These are phyloP conservation scores for Cassiopea xamachana DNA, from an alignment of 30 jellyfish, hydroid and myxozoan species.

Conservation along the genomic window DNA sequence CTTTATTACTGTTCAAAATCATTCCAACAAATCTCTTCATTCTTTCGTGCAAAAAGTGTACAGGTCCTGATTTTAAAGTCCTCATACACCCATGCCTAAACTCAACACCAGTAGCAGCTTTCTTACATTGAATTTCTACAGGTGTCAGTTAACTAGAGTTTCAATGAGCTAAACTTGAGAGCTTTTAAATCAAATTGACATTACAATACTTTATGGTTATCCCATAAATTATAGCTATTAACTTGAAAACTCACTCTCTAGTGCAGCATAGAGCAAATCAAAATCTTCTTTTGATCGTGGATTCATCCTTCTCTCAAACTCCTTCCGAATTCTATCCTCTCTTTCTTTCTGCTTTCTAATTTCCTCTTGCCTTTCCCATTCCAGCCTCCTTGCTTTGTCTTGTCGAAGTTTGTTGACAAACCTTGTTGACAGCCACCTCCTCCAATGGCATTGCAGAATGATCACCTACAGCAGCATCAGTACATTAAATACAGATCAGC, in stretches of 20 bases:
- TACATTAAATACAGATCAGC: no score
- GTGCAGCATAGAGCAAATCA: slow-evolving; percentile 93
- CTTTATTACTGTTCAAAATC: no score
- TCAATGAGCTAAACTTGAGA: no score
- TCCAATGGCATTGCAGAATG: slow-evolving; percentile 90
- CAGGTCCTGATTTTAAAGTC: no score
- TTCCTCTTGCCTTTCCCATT: slow-evolving; percentile 90
- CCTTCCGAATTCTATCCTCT: slow-evolving; percentile 82
- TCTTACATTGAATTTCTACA: no score
- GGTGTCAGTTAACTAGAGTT: no score
- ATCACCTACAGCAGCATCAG: slow-evolving; percentile 63
- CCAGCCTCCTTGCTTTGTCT: slow-evolving; percentile 74
- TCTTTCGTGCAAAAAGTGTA: no score
- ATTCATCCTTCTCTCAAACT: slow-evolving; percentile 90
- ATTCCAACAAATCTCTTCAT: no score
- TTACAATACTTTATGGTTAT: no score
- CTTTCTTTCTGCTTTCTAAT: slow-evolving; percentile 75
- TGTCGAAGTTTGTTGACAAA: slow-evolving; percentile 75
- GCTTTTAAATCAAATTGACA: no score
- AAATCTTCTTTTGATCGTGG: slow-evolving; percentile 95
- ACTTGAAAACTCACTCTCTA: slow-evolving; percentile 73
- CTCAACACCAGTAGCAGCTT: no score
- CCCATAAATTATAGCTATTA: not conserved
- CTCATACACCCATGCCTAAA: no score
- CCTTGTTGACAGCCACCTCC: slow-evolving; percentile 92